Evolutionary conservation across 2,888 invertebrate species (phyloP), one percentile per base, ranked within the genome.

Genomic region (Caenorhabditis sp.): DNA sequence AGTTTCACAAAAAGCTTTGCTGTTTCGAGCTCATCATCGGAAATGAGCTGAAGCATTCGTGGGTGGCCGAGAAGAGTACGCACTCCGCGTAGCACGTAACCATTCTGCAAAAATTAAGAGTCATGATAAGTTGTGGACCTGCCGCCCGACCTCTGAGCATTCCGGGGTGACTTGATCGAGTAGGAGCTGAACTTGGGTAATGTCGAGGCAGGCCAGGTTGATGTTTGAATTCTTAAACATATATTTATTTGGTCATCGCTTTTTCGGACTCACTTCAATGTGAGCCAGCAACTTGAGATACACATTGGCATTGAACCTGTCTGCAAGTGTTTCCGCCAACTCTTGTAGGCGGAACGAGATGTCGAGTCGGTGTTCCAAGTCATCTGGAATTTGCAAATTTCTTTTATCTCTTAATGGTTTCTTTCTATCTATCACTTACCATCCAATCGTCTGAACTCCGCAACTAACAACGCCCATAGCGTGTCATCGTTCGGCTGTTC

Each of bases 1-100:
- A 70, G 22, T 7, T 43, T 37, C 22, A 70, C 22, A 13, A 45
- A 59, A n/a, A 70, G 11, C 27, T 37, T 17, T 3, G 70, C 70
- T 0, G 70, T 70, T 52, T 53, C 70, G 3, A 70, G 30, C 15
- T 70, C 70, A 26, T 70, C 70, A 20, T 59, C 70, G 0, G 50
- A 26, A 7, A 70, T 70, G 1, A 70, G 22, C 15, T 70, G 70
- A 1, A 30, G 9, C 70, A 70, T 70, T 7, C 56, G 48, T 8
- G 70, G 45, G 11, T 50, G 41, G 6, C 15, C 26, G 5, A 70
- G 41, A 1, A 70, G 35, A 17, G 35, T 52, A 0, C 46, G 59
- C 5, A 70, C 26, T 11, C 70, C 70, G n/a, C 70, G 50, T 2
- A 70, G 15, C 1, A 70, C 35, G 22, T 59, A 70, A 24, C 59